Base-by-base conservation (phyloP, 2,797 vertebrate genomes). In the Phalanger gymnotis region DNA sequence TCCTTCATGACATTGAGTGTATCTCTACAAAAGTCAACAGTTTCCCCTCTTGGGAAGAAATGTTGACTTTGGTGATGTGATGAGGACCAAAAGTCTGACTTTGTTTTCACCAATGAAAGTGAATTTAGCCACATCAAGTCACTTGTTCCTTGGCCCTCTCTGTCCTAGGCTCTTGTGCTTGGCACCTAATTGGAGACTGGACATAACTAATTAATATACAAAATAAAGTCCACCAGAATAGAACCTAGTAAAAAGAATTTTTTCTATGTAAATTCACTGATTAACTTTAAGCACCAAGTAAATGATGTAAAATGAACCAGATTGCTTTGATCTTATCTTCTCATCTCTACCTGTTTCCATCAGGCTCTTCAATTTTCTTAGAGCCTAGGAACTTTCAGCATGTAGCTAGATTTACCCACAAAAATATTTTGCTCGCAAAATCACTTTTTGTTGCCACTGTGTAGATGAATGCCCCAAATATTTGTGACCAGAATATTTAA, bases 361-460 rank as follows among this genome's bases (percentile, higher is more conserved):
- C 40, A 87, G 73, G 22, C 40, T 87, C 22, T 47, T 31, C 40
- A 81, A 94, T 90, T 96, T 96, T 54, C 51, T 54, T 53, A 93
- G 92, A 11, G 22, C 3, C 73, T 51, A 87, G 10, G 51, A 90
- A 94, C 53, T 94, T 95, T 96, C 54, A 89, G 54, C 54, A 93
- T 90, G 91, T 89, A 56, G 66, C 47, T 93, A 90, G 2, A 61
- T 19, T 89, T 22, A 93, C 9, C n/a, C 1, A 53, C 2, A 2
- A 61, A 34, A 55, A 92, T 92, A 53, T 6, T 61, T 3, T 13
- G 91, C 54, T 12, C 52, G 53, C 92, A 53, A 92, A 96, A 53
- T 34, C 40, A 91, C 16, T 40, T 73, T 40, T 40, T 73, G 66
- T 25, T 40, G n/a, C 66, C 19, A 73, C 52, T 34, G 90, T 30